These are phyloP conservation scores for Oreochromis tanganicae DNA, from an alignment of 2,113 vertebrate species.

Conservation along the genomic window DNA sequence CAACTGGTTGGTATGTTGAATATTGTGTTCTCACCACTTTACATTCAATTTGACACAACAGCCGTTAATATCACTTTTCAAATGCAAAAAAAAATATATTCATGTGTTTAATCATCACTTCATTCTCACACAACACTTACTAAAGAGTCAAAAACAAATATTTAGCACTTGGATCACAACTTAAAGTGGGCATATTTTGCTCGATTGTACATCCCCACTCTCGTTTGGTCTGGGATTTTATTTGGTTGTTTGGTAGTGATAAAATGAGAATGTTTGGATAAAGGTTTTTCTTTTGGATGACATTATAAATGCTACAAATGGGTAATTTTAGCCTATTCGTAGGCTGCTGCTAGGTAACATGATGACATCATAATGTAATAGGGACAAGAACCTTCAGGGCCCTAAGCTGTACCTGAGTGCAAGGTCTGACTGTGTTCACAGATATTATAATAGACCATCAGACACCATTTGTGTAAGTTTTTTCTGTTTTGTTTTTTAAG, in stretches of 20 bases:
- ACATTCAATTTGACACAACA: background rate
- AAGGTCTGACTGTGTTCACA: background rate
- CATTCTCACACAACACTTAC: background rate
- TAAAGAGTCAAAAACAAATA: background rate
- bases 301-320: background rate
- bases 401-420: background rate
- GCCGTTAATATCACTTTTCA: background rate
- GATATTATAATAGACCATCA: background rate
- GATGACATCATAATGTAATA: background rate
- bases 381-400: background rate
- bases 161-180: background rate
- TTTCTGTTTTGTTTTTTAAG: background rate
- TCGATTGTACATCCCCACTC: background rate
- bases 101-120: background rate
- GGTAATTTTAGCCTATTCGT: background rate
- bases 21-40: background rate
- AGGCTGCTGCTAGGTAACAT: background rate
- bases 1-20: background rate
- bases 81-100: background rate
- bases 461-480: background rate
- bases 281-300: background rate
- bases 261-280: background rate
- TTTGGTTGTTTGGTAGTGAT: background rate
- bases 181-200: background rate
- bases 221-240: background rate